Percentiles rank a stretch among this genome's conserved stretches.
phyloP scores from a whole-genome alignment of 64 coral and sea anemone species.

The Dendrophyllia cribrosa region DNA sequence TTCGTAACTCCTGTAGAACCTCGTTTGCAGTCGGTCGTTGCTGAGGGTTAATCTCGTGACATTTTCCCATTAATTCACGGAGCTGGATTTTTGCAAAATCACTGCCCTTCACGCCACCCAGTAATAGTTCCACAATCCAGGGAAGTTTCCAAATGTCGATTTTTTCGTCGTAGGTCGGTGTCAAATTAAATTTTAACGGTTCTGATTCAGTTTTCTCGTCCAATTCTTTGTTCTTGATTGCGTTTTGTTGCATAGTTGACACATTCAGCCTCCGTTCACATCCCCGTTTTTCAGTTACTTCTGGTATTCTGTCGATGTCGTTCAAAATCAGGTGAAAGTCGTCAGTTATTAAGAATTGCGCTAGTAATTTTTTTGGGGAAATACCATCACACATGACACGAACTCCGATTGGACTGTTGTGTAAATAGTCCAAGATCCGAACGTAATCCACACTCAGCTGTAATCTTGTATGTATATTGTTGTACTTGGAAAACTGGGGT shows the following conservation, averaged over 20 bases:
- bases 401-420: slow-evolving; percentile 19
- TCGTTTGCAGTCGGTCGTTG: neutral
- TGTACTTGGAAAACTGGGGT: neutral
- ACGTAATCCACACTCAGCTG: neutral
- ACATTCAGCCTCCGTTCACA: neutral
- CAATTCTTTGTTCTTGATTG: neutral
- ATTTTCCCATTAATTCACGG: neutral
- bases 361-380: neutral
- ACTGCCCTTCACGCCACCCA: neutral
- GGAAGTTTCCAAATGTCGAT: slow-evolving; percentile 22
- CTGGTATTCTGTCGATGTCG: neutral
- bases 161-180: slow-evolving; percentile 4
- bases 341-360: slow-evolving; percentile 14
- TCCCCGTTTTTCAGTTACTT: neutral
- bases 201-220: neutral
- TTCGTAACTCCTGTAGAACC: too few relatives aligned
- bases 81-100: slow-evolving; percentile 8
- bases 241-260: neutral
- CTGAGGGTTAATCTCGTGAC: neutral
- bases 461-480: slow-evolving; percentile 8
- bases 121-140: neutral
- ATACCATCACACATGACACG: slow-evolving; percentile 14
- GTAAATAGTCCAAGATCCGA: neutral
- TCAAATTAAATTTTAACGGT: neutral
- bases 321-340: slow-evolving; percentile 8